Percentiles rank a stretch among this genome's conserved stretches.
These are phyloP conservation scores for Sweltsa coloradensis DNA, from an alignment of 1,140 invertebrate genomes.

Conservation along the genomic window DNA sequence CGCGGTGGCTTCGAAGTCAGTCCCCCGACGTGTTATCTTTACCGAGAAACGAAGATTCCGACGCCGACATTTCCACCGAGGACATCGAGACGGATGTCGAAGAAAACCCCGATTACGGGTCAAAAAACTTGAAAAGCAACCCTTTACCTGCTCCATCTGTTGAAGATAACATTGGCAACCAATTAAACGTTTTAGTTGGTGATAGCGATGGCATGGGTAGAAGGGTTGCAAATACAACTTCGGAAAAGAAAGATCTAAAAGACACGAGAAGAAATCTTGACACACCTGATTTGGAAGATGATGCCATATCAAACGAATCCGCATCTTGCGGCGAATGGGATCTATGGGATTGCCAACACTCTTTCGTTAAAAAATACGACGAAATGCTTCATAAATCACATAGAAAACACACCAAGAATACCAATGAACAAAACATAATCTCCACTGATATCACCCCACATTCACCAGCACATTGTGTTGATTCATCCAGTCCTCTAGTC, in stretches of 20 bases:
- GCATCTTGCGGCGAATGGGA: slow-evolving; percentile 6
- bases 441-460: no score
- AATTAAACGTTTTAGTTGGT: slow-evolving; percentile 1
- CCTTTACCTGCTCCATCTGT: slow-evolving; percentile 41
- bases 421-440: no score
- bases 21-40: slow-evolving; percentile 8
- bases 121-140: slow-evolving; percentile 43
- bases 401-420: no score
- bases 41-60: slow-evolving; percentile 17
- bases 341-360: slow-evolving; percentile 8
- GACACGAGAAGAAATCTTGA: background rate
- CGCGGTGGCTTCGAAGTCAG: slow-evolving; percentile 27
- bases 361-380: no score
- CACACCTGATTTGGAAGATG: background rate
- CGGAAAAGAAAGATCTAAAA: background rate
- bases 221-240: slow-evolving; percentile 9
- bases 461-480: no score
- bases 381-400: no score
- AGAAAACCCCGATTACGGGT: slow-evolving; percentile 24
- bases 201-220: slow-evolving; percentile 3
- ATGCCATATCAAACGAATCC: background rate
- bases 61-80: slow-evolving; percentile 17
- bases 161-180: slow-evolving; percentile 21
- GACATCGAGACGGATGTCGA: slow-evolving; percentile 18
- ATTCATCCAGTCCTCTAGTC: no score